Base-by-base conservation (phyloP, 2,888 invertebrate genomes). In the Trilocha varians region DNA sequence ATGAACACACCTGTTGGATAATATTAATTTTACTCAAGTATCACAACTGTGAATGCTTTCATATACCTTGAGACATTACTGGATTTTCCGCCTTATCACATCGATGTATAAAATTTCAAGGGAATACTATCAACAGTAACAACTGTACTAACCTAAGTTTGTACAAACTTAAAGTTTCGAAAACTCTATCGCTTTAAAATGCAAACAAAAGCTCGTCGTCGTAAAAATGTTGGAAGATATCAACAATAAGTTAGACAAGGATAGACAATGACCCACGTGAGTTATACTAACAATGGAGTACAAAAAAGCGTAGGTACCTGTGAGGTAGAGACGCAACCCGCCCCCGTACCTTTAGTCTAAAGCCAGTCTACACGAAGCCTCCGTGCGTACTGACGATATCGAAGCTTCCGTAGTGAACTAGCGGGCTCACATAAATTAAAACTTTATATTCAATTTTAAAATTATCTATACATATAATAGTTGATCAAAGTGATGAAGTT, bases 211-310 rank as follows among this genome's bases (percentile, higher is more conserved):
- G 62, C 54, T 52, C 47, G 50, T 44, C 44, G 46, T 53, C 46
- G 47, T 52, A 49, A 62, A 60, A 64, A 60, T 53, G 53, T 53
- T 15, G 42, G 65, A 70, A 64, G 34, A 44, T 44, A 41, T 39
- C 41, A 41, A 37, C 45, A 47, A 48, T 48, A 46, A 46, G 68
- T 43, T 42, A 62, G 70, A 80, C 45, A 65, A 74, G 70, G 78
- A 82, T 47, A 47, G 60, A 44, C 40, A 44, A 53, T 55, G 62
- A 59, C 71, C 75, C 82, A 84, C 82, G 80, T 82, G 83, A 76
- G 74, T 62, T 62, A 70, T 56, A 74, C 73, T 75, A 78, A 84
- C 84, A 83, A 84, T 80, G 79, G 84, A 69, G 69, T 67, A 70
- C 59, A 79, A 79, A 79, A 76, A 79, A 76, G 59, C 59, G 52